Conservation (phyloP, 2,888 invertebrate genomes). For the Scaptodrosophila latifasciaeformis region DNA sequence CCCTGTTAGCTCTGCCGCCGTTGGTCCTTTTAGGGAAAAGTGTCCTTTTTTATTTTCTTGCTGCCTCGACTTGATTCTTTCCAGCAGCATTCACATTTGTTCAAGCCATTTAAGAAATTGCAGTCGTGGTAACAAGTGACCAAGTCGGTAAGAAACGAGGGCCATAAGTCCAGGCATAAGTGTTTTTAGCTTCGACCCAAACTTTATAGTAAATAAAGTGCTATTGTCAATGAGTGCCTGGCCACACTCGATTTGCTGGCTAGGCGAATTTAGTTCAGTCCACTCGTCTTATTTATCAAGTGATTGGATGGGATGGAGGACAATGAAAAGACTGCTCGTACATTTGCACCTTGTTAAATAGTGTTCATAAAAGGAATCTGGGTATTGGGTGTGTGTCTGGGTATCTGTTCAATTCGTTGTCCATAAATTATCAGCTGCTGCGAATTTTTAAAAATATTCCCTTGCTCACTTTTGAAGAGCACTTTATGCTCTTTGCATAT, state of each 20-base stretch:
- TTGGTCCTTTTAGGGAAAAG: no score
- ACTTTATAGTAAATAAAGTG: conserved; percentile 54
- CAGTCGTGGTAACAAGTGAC: conserved; percentile 39
- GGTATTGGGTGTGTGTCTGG: conserved; percentile 26
- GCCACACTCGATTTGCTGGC: conserved; percentile 39
- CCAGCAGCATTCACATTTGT: conserved; percentile 42
- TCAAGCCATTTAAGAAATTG: conserved; percentile 60
- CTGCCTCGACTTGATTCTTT: conserved; percentile 25
- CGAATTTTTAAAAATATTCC: conserved; percentile 45
- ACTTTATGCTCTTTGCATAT: conserved; percentile 62
- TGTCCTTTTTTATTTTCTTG: conserved; percentile 26
- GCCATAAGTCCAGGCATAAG: conserved; percentile 8
- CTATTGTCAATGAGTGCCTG: conserved; percentile 19
- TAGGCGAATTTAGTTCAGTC: no score
- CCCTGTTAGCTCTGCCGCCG: neutral
- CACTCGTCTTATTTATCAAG: no score
- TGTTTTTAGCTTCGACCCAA: conserved; percentile 20
- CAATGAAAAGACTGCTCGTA: no score
- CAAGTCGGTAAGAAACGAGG: conserved; percentile 3
- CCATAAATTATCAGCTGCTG: conserved; percentile 63
- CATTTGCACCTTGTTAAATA: no score
- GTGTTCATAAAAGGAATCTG: no score
- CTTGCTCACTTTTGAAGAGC: conserved; percentile 59
- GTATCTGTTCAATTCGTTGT: conserved; percentile 24
- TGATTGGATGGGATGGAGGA: no score